These are phyloP conservation scores for Cecropterus lyciades DNA, from an alignment of 1,140 invertebrate species.

Conservation along the genomic window DNA sequence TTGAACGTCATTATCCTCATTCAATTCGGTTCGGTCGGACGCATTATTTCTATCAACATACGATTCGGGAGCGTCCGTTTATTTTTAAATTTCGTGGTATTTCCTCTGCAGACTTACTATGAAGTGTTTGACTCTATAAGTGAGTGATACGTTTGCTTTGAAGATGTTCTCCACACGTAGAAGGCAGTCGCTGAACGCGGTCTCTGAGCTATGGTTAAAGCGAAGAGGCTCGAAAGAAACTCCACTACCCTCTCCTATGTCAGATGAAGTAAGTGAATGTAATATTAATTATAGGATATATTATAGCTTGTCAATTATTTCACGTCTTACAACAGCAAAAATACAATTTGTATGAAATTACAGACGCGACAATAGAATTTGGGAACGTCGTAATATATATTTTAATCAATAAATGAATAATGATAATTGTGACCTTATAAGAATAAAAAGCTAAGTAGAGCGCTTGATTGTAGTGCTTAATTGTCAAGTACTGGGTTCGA, in stretches of 20 bases:
- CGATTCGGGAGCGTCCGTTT: conserved; percentile 33
- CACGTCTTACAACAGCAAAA: too few species aligned
- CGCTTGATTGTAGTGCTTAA: too few species aligned
- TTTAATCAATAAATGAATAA: too few species aligned
- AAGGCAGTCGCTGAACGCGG: conserved; percentile 52
- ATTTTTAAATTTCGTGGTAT: conserved; percentile 37
- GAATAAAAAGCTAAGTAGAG: too few species aligned
- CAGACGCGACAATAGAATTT: too few species aligned
- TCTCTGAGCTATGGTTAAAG: conserved; percentile 48
- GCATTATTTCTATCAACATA: conserved; percentile 48
- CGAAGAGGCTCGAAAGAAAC: conserved; percentile 57
- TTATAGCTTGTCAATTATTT: too few species aligned
- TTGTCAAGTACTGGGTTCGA: too few species aligned
- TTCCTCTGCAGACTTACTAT: conserved; percentile 22
- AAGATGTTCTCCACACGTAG: conserved; percentile 51
- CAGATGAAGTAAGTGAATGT: conserved; percentile 49
- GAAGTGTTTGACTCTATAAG: conserved; percentile 24
- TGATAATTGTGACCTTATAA: too few species aligned
- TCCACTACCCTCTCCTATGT: conserved; percentile 44
- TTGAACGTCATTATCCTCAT: conserved; percentile 58
- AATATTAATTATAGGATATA: too few species aligned
- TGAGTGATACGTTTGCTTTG: conserved; percentile 4
- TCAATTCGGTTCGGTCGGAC: conserved; percentile 61
- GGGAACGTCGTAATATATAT: too few species aligned
- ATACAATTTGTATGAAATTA: too few species aligned